These are phyloP conservation scores for Metacarcinus magister DNA, from an alignment of 2,888 invertebrate species.

Conservation along the genomic window DNA sequence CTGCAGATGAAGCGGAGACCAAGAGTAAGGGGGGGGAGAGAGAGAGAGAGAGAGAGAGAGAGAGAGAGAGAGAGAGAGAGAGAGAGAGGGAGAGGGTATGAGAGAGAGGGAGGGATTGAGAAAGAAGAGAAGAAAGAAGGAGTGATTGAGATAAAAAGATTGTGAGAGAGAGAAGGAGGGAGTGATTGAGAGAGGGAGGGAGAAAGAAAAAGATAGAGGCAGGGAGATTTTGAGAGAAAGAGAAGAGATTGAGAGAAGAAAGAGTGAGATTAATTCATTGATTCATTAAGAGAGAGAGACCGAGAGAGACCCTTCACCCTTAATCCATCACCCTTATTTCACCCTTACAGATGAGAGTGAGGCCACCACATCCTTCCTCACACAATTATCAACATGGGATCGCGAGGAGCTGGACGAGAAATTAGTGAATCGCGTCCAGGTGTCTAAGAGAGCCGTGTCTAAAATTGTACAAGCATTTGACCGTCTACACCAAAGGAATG, in stretches of 20 bases:
- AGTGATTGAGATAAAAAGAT: neutral
- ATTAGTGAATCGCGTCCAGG: constrained; percentile 96
- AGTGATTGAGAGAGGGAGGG: neutral
- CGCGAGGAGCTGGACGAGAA: constrained; percentile 98
- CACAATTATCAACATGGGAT: constrained; percentile 98
- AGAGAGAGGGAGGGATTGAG: neutral
- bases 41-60: neutral
- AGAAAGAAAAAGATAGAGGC: neutral
- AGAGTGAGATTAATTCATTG: neutral
- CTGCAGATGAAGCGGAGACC: constrained; percentile 97
- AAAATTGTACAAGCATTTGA: constrained; percentile 99
- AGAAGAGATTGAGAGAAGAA: neutral
- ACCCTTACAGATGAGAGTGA: constrained; percentile 93
- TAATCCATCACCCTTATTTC: too few relatives aligned
- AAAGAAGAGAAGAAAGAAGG: neutral
- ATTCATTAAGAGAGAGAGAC: neutral
- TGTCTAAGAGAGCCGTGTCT: constrained; percentile 97
- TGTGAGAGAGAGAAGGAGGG: neutral
- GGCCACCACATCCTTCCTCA: constrained; percentile 97
- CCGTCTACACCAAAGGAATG: constrained; percentile 96
- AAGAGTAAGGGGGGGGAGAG: constrained; percentile 88
- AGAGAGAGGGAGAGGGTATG: neutral
- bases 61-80: neutral
- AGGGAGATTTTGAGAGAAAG: neutral
- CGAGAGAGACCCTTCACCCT: too few relatives aligned